A percentile compares a stretch with the other conserved stretches of the same genome.
Evolutionary conservation across 2,888 invertebrate genomes (phyloP).

Genomic region (Xanthorhoe spadicearia): DNA sequence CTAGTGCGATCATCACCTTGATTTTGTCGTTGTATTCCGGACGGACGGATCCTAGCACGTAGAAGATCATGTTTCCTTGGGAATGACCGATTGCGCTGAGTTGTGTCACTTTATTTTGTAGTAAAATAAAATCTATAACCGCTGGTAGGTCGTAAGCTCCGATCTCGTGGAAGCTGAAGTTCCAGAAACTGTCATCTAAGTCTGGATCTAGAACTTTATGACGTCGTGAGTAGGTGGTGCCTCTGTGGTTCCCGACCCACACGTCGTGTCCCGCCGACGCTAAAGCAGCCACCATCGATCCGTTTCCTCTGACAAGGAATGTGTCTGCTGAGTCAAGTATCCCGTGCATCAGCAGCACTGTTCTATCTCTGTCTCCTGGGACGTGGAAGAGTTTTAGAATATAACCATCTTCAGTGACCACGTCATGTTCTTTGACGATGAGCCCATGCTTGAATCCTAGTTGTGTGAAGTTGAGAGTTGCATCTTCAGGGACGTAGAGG

Average conservation of each 20-base stretch:
- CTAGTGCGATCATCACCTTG: slow-evolving; percentile 76
- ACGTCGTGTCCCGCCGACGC: slow-evolving; percentile 80
- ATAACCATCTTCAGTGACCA: slow-evolving; percentile 58
- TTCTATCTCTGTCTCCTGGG: slow-evolving; percentile 44
- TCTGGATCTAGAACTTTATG: slow-evolving; percentile 73
- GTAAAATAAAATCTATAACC: slow-evolving; percentile 67
- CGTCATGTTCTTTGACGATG: slow-evolving; percentile 44
- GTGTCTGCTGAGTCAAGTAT: slow-evolving; percentile 54
- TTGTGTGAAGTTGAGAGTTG: slow-evolving; percentile 40
- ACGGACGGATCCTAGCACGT: slow-evolving; percentile 74
- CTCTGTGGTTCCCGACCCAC: slow-evolving; percentile 74
- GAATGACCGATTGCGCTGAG: slow-evolving; percentile 88
- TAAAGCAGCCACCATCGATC: slow-evolving; percentile 54
- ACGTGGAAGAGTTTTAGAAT: slow-evolving; percentile 52
- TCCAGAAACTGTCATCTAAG: slow-evolving; percentile 70
- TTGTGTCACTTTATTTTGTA: slow-evolving; percentile 72
- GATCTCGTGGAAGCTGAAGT: slow-evolving; percentile 88
- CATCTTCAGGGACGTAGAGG: slow-evolving; percentile 31
- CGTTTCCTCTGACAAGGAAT: slow-evolving; percentile 52
- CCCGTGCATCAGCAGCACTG: slow-evolving; percentile 59
- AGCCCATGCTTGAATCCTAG: slow-evolving; percentile 44
- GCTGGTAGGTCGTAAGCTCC: slow-evolving; percentile 88
- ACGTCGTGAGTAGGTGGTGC: slow-evolving; percentile 83
- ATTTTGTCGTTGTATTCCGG: slow-evolving; percentile 85
- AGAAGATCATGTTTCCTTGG: slow-evolving; percentile 84